phyloP scores from a whole-genome alignment of 1,140 invertebrate species.

The Colletes gigas region DNA sequence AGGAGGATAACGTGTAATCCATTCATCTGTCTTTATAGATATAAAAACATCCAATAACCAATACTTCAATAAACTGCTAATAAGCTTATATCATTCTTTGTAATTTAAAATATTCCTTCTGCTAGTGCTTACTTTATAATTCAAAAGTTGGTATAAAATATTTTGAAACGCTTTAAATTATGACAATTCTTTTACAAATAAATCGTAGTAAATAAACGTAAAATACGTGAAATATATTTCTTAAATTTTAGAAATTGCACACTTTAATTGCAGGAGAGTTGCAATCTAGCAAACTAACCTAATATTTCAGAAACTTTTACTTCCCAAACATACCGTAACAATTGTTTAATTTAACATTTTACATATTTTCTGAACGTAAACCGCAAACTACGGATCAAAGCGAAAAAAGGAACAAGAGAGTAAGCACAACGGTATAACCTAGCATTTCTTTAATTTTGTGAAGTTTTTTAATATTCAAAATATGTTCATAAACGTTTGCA shows the following conservation, averaged over 20 bases:
- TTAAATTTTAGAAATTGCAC: neutral
- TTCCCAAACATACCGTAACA: neutral
- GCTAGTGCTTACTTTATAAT: neutral
- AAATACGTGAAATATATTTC: neutral
- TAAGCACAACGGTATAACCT: conserved; percentile 20
- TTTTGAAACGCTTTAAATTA: neutral
- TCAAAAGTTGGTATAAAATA: neutral
- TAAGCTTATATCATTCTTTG: neutral
- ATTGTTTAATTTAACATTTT: neutral
- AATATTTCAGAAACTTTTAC: neutral
- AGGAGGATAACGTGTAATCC: neutral
- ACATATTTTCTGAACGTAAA: neutral
- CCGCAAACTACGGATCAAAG: neutral
- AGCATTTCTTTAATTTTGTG: neutral
- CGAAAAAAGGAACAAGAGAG: neutral
- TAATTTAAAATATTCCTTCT: neutral
- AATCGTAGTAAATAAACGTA: neutral
- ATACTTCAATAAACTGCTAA: neutral
- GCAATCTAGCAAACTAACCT: conserved; percentile 20
- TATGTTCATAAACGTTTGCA: neutral
- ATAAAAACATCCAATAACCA: too few species aligned
- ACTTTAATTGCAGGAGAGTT: too few species aligned
- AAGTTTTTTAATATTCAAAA: neutral
- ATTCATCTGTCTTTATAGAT: too few species aligned
- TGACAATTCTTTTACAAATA: neutral